Percentiles rank a stretch among this genome's conserved stretches.
These are phyloP conservation scores for Trematomus bernacchii DNA, from an alignment of 2,797 vertebrate genomes.

Conservation along the genomic window DNA sequence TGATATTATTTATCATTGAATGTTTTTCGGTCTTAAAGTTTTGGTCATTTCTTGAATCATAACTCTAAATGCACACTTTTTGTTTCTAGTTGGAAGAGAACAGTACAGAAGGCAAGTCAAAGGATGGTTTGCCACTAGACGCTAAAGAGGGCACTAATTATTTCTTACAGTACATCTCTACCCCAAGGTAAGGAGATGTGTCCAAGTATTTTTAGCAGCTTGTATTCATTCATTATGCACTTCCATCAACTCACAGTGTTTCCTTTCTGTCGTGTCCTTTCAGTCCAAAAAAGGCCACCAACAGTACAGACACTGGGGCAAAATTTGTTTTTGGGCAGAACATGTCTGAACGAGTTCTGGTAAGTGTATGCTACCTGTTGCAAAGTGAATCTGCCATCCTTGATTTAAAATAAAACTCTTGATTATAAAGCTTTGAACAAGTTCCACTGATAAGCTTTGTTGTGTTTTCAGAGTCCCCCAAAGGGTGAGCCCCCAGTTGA, in stretches of 20 bases:
- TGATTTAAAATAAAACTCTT: too few species aligned
- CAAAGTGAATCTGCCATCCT: conserved; percentile 48
- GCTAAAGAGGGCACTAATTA: conserved; percentile 93
- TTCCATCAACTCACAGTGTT: not conserved
- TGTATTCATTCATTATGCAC: conserved; percentile 31
- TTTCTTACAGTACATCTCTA: conserved; percentile 97
- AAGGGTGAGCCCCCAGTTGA: conserved; percentile 90
- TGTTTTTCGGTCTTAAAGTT: not conserved
- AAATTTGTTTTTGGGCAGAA: conserved; percentile 99
- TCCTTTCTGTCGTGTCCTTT: conserved; percentile 7
- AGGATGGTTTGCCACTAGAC: conserved; percentile 84
- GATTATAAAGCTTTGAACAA: not conserved
- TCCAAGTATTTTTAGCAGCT: conserved; percentile 39
- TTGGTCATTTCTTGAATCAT: not conserved
- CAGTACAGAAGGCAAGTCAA: conserved; percentile 82
- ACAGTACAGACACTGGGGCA: conserved; percentile 90
- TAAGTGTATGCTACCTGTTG: conserved; percentile 79
- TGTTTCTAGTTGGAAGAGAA: conserved; percentile 87
- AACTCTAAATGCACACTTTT: not conserved
- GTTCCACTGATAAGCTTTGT: conserved; percentile 20
- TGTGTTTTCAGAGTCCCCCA: conserved; percentile 90
- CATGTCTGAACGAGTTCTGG: conserved; percentile 98
- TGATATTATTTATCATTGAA: not conserved
- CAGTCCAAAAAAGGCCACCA: conserved; percentile 92
- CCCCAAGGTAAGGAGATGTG: conserved; percentile 88